phyloP scores from a whole-genome alignment of 2,797 vertebrate species.

The Platyrinchus mystaceus region DNA sequence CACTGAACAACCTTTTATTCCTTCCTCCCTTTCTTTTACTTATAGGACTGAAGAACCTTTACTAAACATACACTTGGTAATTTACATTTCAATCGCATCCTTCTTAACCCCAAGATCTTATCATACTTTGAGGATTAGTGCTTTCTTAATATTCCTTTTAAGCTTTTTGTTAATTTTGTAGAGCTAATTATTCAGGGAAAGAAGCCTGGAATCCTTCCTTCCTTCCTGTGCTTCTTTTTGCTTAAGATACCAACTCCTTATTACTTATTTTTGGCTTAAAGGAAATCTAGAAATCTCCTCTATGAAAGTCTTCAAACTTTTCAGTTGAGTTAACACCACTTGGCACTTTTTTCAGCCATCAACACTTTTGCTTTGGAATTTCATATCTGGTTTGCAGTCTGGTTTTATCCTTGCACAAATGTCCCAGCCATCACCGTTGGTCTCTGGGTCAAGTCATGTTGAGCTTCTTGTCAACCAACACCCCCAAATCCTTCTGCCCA shows the following conservation, averaged over 20 bases:
- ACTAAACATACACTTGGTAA: not conserved
- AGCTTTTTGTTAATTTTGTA: not conserved
- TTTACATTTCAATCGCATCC: not conserved
- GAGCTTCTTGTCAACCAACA: not conserved
- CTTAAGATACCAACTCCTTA: not conserved
- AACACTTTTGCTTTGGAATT: not conserved
- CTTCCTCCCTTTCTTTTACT: not conserved
- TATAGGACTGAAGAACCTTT: not conserved
- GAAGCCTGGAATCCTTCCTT: not conserved
- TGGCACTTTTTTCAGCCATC: not conserved
- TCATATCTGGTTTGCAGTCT: not conserved
- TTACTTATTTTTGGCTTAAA: not conserved
- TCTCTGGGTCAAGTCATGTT: not conserved
- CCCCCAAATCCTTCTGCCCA: not conserved
- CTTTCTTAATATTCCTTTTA: not conserved
- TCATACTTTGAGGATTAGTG: not conserved
- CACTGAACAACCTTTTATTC: not conserved
- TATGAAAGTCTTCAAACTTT: not conserved
- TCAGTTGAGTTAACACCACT: not conserved
- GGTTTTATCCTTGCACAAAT: not conserved
- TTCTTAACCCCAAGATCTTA: not conserved
- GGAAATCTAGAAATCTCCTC: not conserved
- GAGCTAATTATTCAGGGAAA: not conserved
- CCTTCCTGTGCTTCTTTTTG: not conserved
- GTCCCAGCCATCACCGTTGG: not conserved